Conservation (phyloP, 2,888 invertebrate species). For the Opisthograptis luteolata region DNA sequence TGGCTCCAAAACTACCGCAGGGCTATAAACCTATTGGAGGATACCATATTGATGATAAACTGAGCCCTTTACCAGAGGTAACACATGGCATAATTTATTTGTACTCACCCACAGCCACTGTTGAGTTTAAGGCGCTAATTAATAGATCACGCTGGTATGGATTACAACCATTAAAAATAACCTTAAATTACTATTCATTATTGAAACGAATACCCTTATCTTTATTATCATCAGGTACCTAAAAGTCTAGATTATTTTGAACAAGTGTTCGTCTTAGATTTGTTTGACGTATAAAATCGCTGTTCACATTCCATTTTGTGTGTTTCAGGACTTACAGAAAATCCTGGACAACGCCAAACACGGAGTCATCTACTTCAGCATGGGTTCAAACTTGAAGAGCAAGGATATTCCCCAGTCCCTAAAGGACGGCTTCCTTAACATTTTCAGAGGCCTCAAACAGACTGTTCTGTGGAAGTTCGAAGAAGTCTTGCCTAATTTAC, state of each 20-base stretch:
- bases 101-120: too few species aligned
- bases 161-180: too few species aligned
- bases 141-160: too few species aligned
- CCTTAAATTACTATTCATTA: too few species aligned
- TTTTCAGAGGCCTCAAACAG: slow-evolving; percentile 66
- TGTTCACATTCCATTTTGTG: not conserved
- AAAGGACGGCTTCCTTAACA: slow-evolving; percentile 49
- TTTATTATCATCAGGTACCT: not conserved
- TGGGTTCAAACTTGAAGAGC: slow-evolving; percentile 61
- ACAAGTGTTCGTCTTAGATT: too few species aligned
- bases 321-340: slow-evolving; percentile 50
- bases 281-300: not conserved
- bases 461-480: slow-evolving; percentile 76
- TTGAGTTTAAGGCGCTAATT: too few species aligned
- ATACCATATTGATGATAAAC: slow-evolving; percentile 56
- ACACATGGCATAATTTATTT: too few species aligned
- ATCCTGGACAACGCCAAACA: slow-evolving; percentile 53
- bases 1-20: slow-evolving; percentile 52
- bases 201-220: too few species aligned
- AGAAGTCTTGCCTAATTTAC: slow-evolving; percentile 51
- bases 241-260: too few species aligned
- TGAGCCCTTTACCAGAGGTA: slow-evolving; percentile 59
- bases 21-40: slow-evolving; percentile 59
- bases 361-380: slow-evolving; percentile 64
- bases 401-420: slow-evolving; percentile 48